Evolutionary conservation across 2,888 invertebrate species (phyloP).

Genomic region (Osmoderma eremita): DNA sequence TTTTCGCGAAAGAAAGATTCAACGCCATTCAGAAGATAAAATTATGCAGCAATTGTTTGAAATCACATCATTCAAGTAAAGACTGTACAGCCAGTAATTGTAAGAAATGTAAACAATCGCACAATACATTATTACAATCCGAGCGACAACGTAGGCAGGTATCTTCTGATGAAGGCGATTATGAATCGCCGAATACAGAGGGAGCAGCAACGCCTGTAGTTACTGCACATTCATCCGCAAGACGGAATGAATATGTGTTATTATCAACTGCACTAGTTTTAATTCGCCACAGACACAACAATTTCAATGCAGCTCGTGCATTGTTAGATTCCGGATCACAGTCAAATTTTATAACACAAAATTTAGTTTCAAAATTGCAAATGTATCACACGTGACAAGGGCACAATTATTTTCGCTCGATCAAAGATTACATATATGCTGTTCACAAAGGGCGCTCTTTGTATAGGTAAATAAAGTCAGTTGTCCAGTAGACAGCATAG

Average conservation of each 20-base stretch:
- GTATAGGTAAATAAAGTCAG: no score
- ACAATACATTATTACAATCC: not conserved
- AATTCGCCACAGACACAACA: not conserved
- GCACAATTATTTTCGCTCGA: not conserved
- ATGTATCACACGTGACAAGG: not conserved
- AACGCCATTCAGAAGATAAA: conserved; percentile 39
- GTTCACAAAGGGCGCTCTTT: no score
- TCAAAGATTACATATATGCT: no score
- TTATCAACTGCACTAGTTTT: conserved; percentile 13
- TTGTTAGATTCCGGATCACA: conserved; percentile 25
- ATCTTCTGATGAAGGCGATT: not conserved
- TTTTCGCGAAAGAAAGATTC: conserved; percentile 45
- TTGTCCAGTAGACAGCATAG: no score
- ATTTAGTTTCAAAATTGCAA: conserved; percentile 3
- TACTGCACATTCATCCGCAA: conserved; percentile 10
- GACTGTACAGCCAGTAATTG: not conserved
- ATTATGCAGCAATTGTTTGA: conserved; percentile 41
- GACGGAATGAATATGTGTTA: not conserved
- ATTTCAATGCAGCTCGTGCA: no score
- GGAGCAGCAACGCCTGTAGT: not conserved
- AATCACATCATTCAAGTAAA: conserved; percentile 41
- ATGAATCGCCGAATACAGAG: no score
- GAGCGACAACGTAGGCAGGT: not conserved
- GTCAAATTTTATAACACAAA: conserved; percentile 15
- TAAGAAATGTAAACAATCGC: not conserved